Evolutionary conservation across 2,797 vertebrate genomes (phyloP).

Genomic region (Alcedo atthis): DNA sequence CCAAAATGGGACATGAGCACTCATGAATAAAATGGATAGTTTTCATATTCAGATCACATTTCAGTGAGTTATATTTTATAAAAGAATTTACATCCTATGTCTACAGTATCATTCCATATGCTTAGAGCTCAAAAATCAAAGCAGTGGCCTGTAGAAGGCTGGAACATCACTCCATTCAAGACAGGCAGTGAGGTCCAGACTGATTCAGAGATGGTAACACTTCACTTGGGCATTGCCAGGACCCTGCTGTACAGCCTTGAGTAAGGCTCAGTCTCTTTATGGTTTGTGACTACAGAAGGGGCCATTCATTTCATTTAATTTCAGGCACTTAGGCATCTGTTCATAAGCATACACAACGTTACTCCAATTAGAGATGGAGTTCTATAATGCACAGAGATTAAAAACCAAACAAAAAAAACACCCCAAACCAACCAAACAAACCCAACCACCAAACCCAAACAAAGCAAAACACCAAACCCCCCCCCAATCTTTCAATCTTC

Average conservation of each 20-base stretch:
- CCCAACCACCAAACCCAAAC: too few relatives aligned
- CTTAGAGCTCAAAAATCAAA: background rate
- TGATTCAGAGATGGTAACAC: background rate
- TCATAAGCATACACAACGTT: background rate
- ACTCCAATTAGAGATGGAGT: background rate
- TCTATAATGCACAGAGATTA: fast-evolving
- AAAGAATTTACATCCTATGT: background rate
- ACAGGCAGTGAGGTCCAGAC: background rate
- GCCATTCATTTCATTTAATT: background rate
- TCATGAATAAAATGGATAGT: background rate
- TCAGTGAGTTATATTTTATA: background rate
- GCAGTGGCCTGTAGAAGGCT: background rate
- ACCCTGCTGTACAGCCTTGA: background rate
- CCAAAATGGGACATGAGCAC: background rate
- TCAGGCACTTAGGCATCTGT: background rate
- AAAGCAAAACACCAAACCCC: too few relatives aligned
- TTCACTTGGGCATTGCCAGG: background rate
- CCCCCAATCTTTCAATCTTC: background rate
- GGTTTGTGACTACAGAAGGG: background rate
- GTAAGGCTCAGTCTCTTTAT: background rate
- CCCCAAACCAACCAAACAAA: too few relatives aligned
- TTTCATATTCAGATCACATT: background rate
- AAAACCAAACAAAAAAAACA: background rate
- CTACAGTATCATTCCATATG: background rate
- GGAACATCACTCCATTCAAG: background rate